phyloP scores from a whole-genome alignment of 1,140 invertebrate species.

The Drosophila ananassae region DNA sequence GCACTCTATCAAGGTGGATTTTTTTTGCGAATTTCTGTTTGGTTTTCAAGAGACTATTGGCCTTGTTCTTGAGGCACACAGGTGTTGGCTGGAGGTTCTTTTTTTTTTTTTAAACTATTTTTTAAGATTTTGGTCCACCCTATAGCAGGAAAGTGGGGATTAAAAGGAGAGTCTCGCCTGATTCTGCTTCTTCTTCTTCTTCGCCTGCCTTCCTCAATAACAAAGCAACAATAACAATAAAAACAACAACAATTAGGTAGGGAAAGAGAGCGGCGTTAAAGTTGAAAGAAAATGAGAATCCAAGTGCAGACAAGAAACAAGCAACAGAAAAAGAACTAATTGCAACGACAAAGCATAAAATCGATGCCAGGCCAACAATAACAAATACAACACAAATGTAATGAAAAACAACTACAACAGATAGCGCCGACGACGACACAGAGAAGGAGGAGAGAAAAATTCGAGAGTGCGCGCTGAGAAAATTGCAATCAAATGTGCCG shows the following conservation, averaged over 20 bases:
- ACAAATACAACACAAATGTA: conserved; percentile 52
- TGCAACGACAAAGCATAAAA: conserved; percentile 81
- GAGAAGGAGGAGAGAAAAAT: conserved; percentile 24
- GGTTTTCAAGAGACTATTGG: conserved; percentile 59
- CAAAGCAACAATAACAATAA: conserved; percentile 10
- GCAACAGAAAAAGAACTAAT: conserved; percentile 73
- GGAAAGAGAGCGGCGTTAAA: conserved; percentile 10
- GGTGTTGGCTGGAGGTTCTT: conserved; percentile 12
- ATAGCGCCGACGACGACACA: conserved; percentile 25
- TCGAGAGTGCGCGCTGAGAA: conserved; percentile 65
- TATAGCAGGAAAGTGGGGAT: conserved; percentile 11
- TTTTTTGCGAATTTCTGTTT: conserved; percentile 23
- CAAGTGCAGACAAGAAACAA: conserved; percentile 62
- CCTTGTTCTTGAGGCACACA: conserved; percentile 57
- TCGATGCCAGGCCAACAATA: conserved; percentile 75
- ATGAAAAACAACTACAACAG: conserved; percentile 50
- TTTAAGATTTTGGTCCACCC: conserved; percentile 17
- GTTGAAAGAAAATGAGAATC: conserved; percentile 32
- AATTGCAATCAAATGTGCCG: conserved; percentile 63
- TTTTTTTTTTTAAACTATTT: neutral
- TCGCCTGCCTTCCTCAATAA: conserved; percentile 23
- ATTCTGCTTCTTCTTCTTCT: too few species aligned
- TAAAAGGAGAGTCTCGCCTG: conserved; percentile 21
- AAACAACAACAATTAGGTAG: conserved; percentile 28
- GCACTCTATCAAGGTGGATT: conserved; percentile 54